Percentiles rank a stretch among this genome's conserved stretches.
Conservation (phyloP, 1,140 invertebrate species). For the Hylaeus volcanicus region DNA sequence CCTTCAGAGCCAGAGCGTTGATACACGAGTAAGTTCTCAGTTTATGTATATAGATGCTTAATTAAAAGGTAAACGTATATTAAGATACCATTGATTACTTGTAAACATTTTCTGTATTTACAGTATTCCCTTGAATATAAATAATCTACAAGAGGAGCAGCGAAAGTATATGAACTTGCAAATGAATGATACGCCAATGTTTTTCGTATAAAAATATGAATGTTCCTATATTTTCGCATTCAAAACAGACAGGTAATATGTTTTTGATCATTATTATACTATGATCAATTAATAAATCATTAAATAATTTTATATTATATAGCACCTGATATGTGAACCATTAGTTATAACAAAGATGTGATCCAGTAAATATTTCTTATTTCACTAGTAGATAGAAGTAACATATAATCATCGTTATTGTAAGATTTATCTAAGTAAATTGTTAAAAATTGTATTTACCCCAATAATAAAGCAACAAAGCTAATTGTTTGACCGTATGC, state of each 20-base stretch:
- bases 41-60: not conserved
- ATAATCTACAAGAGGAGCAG: conserved; percentile 60
- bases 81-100: not conserved
- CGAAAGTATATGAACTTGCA: conserved; percentile 49
- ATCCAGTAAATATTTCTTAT: too few species aligned
- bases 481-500: too few species aligned
- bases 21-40: conserved; percentile 45
- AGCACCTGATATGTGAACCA: too few species aligned
- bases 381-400: too few species aligned
- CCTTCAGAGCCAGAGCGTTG: conserved; percentile 84
- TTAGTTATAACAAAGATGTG: too few species aligned
- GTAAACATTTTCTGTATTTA: conserved; percentile 45
- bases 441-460: too few species aligned
- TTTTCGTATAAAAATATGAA: conserved; percentile 71
- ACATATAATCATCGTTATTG: too few species aligned
- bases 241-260: not conserved
- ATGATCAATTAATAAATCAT: not conserved
- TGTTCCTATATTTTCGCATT: not conserved
- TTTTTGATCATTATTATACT: not conserved
- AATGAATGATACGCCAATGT: conserved; percentile 72
- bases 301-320: not conserved
- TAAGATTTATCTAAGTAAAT: too few species aligned
- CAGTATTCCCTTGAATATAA: conserved; percentile 58
- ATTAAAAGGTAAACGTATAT: not conserved
- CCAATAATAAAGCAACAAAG: too few species aligned